phyloP scores from a whole-genome alignment of 2,888 invertebrate genomes.

The Ryuthela nishihirai region DNA sequence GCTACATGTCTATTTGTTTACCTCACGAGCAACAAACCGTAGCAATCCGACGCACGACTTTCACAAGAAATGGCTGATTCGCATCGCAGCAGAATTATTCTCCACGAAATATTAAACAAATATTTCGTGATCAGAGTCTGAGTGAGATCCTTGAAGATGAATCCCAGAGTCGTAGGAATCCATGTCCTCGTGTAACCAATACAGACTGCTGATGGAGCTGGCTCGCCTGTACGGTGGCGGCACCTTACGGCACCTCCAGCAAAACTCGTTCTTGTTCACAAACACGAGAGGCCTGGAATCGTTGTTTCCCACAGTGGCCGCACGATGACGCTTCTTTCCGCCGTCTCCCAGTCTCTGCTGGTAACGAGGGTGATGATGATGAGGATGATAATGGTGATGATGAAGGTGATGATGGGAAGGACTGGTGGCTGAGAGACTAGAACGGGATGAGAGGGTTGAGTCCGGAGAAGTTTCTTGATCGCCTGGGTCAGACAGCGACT shows the following conservation, averaged over 20 bases:
- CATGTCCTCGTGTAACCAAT: conserved; percentile 34
- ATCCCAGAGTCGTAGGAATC: conserved; percentile 37
- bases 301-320: background rate
- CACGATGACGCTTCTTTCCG: conserved; percentile 6
- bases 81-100: too few relatives aligned
- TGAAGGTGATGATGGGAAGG: conserved; percentile 9
- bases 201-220: conserved; percentile 16
- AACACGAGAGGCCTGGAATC: conserved; percentile 24
- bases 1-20: too few relatives aligned
- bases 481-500: conserved; percentile 35
- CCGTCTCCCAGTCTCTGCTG: conserved; percentile 14
- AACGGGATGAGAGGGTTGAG: conserved; percentile 34
- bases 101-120: conserved; percentile 32
- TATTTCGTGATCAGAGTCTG: conserved; percentile 38
- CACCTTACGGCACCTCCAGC: conserved; percentile 27
- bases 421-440: conserved; percentile 30
- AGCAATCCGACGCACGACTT: too few relatives aligned
- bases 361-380: conserved; percentile 3
- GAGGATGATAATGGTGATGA: conserved; percentile 1
- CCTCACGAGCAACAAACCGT: too few relatives aligned
- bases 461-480: conserved; percentile 31
- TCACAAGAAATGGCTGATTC: too few relatives aligned
- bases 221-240: conserved; percentile 27
- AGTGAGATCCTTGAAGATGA: conserved; percentile 36
- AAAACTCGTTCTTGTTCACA: conserved; percentile 26